These are phyloP conservation scores for Rhodeus uyekii DNA, from an alignment of 2,797 vertebrate genomes.

Conservation along the genomic window DNA sequence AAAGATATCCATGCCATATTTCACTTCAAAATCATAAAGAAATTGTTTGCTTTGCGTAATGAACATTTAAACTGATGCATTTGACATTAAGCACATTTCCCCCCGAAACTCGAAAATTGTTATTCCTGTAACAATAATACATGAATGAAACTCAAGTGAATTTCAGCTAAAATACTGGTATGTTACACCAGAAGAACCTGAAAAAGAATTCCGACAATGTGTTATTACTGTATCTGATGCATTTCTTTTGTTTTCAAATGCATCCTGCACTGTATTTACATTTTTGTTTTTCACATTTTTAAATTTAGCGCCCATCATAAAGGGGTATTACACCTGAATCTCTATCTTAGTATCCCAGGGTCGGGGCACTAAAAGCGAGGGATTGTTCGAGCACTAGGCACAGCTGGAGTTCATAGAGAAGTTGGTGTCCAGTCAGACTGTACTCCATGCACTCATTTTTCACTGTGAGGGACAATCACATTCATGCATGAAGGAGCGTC, in stretches of 20 bases:
- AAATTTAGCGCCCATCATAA: slow-evolving; percentile 18
- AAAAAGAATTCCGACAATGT: slow-evolving; percentile 63
- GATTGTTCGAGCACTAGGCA: slow-evolving; percentile 24
- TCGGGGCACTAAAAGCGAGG: slow-evolving; percentile 67
- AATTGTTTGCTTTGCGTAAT: not conserved
- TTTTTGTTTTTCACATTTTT: slow-evolving; percentile 59
- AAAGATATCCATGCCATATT: not conserved
- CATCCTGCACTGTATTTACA: slow-evolving; percentile 68
- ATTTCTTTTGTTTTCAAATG: slow-evolving; percentile 46
- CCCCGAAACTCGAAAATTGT: not conserved
- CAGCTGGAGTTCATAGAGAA: slow-evolving; percentile 51
- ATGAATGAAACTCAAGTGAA: not conserved
- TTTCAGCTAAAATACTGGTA: slow-evolving; percentile 24
- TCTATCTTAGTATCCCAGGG: slow-evolving; percentile 50
- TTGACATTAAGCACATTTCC: not conserved
- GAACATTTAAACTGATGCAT: not conserved
- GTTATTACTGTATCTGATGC: slow-evolving; percentile 65
- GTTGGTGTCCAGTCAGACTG: slow-evolving; percentile 70
- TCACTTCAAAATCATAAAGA: not conserved
- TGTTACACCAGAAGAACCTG: slow-evolving; percentile 76
- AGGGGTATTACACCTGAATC: slow-evolving; percentile 54
- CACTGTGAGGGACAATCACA: slow-evolving; percentile 83
- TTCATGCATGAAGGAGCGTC: slow-evolving; percentile 76
- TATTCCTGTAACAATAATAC: not conserved
- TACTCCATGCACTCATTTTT: slow-evolving; percentile 66